These are phyloP conservation scores for Poliocrania exsul DNA, from an alignment of 2,797 vertebrate genomes.

Conservation along the genomic window DNA sequence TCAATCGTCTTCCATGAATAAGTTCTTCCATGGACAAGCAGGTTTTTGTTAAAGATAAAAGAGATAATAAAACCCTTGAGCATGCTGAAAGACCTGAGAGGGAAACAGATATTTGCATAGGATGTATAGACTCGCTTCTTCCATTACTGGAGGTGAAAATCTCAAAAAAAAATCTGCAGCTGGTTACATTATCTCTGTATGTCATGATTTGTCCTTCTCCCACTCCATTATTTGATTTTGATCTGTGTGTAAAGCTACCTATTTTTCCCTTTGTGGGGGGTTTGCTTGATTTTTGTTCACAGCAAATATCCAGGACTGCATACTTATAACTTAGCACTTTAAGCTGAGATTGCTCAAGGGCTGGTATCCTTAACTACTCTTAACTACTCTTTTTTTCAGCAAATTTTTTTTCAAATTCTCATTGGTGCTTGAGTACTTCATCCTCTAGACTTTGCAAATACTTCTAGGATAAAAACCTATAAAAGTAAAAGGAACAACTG, in stretches of 20 bases:
- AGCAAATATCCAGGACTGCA: background rate
- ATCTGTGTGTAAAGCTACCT: background rate
- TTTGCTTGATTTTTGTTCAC: background rate
- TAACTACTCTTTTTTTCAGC: background rate
- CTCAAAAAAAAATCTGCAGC: background rate
- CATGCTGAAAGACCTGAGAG: background rate
- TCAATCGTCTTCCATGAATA: background rate
- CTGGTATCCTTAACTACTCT: background rate
- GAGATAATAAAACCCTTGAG: background rate
- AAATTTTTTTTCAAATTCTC: background rate
- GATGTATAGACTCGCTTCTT: background rate
- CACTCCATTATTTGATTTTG: background rate
- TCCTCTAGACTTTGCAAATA: background rate
- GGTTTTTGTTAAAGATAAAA: background rate
- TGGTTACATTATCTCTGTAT: background rate
- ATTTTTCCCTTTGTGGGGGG: accelerated
- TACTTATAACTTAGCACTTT: background rate
- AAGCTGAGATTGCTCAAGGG: background rate
- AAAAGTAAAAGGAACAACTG: background rate
- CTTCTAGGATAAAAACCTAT: background rate
- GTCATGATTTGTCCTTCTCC: background rate
- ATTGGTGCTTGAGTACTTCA: background rate
- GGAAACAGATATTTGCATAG: background rate
- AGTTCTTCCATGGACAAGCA: background rate
- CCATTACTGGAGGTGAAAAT: background rate